Percentiles rank a stretch among this genome's conserved stretches.
phyloP scores from a whole-genome alignment of 2,113 vertebrate species.

The Gymnocephalus cernua region DNA sequence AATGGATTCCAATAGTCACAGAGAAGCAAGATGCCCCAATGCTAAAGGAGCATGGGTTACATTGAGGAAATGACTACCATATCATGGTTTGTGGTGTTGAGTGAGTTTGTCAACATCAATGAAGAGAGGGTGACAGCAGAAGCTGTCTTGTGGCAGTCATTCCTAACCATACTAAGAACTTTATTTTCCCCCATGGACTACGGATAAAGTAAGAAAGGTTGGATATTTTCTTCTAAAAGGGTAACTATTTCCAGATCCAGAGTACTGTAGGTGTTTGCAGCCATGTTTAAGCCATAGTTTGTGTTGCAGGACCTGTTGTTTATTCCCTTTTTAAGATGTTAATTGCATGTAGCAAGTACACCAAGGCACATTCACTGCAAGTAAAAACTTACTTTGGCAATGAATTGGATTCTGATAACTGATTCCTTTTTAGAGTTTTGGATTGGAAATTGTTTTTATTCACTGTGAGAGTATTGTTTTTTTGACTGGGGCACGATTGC shows the following conservation, averaged over 20 bases:
- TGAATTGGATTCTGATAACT: no score
- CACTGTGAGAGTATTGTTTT: not conserved
- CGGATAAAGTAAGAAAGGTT: not conserved
- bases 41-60: constrained; percentile 29
- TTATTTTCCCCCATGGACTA: not conserved
- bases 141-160: constrained; percentile 15
- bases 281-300: not conserved
- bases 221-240: not conserved
- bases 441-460: not conserved
- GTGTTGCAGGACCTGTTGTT: not conserved
- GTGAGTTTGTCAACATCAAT: constrained; percentile 33
- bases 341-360: no score
- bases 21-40: constrained; percentile 17
- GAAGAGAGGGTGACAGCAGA: constrained; percentile 2
- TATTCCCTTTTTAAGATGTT: no score
- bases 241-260: not conserved
- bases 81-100: constrained; percentile 20
- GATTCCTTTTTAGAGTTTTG: not conserved
- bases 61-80: constrained; percentile 27
- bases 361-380: no score
- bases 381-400: no score
- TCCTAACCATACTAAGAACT: not conserved
- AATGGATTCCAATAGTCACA: constrained; percentile 3
- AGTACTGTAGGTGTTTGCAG: not conserved
- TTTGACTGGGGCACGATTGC: not conserved